phyloP scores from a whole-genome alignment of 2,113 vertebrate species.

The Cyprinus carpio region DNA sequence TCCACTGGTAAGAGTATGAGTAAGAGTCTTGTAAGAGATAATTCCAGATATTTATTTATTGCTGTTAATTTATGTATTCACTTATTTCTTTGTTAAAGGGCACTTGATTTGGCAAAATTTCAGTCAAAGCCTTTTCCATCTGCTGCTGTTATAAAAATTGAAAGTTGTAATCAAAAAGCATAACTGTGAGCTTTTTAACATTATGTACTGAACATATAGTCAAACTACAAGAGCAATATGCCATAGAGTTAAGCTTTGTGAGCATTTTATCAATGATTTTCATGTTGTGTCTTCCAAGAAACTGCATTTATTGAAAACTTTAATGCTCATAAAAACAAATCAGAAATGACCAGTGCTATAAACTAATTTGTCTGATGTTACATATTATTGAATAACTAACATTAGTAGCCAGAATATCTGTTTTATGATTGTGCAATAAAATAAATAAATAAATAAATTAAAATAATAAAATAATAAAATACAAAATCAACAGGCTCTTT shows the following conservation, averaged over 20 bases:
- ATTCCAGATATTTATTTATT: neutral
- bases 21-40: neutral
- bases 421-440: neutral
- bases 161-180: neutral
- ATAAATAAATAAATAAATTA: too few species aligned
- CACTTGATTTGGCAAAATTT: neutral
- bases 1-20: conserved; percentile 67
- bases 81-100: neutral
- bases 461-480: too few species aligned
- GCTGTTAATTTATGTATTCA: neutral
- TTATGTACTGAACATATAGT: neutral
- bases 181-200: neutral
- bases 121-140: neutral
- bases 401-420: neutral
- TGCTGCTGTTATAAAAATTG: neutral
- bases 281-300: neutral
- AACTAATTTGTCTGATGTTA: neutral
- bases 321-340: neutral
- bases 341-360: neutral
- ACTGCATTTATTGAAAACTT: neutral
- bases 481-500: neutral
- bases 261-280: neutral
- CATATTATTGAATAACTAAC: neutral
- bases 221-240: neutral
- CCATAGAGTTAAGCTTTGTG: neutral